Conservation (phyloP, 2,888 invertebrate species). For the Clistopyga incitator region DNA sequence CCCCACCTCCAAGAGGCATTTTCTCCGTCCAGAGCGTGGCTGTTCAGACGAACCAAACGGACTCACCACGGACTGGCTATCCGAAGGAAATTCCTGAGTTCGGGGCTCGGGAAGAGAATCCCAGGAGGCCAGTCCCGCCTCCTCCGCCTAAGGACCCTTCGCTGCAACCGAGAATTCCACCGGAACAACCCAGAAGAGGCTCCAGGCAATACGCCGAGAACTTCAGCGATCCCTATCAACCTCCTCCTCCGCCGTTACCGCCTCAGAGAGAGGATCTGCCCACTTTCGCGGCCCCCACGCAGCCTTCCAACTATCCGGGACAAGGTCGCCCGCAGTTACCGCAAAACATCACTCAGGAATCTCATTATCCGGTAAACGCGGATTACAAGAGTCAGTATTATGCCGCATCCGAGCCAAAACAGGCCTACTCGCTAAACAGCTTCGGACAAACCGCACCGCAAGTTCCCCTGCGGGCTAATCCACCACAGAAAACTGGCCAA, state of each 20-base stretch:
- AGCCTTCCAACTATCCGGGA: constrained; percentile 34
- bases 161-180: not conserved
- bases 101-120: constrained; percentile 20
- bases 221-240: not conserved
- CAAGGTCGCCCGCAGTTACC: constrained; percentile 56
- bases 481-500: constrained; percentile 32
- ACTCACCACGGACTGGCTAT: constrained; percentile 12
- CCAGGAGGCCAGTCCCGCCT: constrained; percentile 16
- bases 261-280: constrained; percentile 14
- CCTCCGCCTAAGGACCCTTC: constrained; percentile 9
- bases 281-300: not conserved
- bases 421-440: constrained; percentile 32
- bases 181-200: not conserved
- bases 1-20: constrained; percentile 42
- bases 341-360: constrained; percentile 47
- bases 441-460: constrained; percentile 40
- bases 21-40: constrained; percentile 65
- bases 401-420: constrained; percentile 29
- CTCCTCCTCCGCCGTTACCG: not conserved
- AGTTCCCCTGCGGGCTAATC: constrained; percentile 54
- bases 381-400: constrained; percentile 58
- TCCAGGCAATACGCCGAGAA: not conserved
- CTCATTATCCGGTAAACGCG: constrained; percentile 37
- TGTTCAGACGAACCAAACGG: constrained; percentile 63
- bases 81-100: constrained; percentile 27